Base-by-base conservation (phyloP, 2,797 vertebrate species). In the Argya squamiceps region DNA sequence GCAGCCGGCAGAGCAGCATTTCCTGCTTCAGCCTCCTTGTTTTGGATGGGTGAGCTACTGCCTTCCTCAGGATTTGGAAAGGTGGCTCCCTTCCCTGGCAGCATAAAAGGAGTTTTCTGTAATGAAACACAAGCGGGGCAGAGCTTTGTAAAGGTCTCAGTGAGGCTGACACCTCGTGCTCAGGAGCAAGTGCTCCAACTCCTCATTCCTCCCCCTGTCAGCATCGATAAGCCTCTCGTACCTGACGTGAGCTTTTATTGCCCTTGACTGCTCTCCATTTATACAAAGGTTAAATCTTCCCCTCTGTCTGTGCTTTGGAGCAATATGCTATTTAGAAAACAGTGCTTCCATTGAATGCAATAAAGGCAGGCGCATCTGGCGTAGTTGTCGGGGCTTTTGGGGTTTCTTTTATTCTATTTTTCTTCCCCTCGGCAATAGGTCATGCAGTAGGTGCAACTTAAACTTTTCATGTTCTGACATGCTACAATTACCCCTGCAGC, bases 241-340 rank as follows among this genome's bases (percentile, higher is more conserved):
- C 88, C 88, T 97, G 96, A 96, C 80, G 7, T 11, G 53, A 84
- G 92, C 85, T 92, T 76, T 94, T 93, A 96, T 92, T 96, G 94
- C 95, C 95, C 91, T 94, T 92, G 94, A 95, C 96, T 94, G 96
- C 80, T 96, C 92, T 94, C 93, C 67, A 44, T 90, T 97, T 93
- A 89, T 32, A 96, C 50, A 94, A 74, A 96, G 96, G 95, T 96
- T 97, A 94, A 92, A 88, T 87, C 70, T 88, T 89, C 83, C 80
- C 67, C 56, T 86, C 90, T 84, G 34, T 16, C 93, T 77, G 62
- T 69, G 79, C 92, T 91, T 91, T 58, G 56, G 27, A 93, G 79
- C 74, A 86, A 91, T 78, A 46, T 49, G 55, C 87, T 81, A 32
- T 91, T 93, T 93, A 90, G 87, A 95, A 95, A 95, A 95, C 63